A percentile compares a stretch with the other conserved stretches of the same genome.
Conservation (phyloP, 2,113 vertebrate genomes). For the Strix aluco region DNA sequence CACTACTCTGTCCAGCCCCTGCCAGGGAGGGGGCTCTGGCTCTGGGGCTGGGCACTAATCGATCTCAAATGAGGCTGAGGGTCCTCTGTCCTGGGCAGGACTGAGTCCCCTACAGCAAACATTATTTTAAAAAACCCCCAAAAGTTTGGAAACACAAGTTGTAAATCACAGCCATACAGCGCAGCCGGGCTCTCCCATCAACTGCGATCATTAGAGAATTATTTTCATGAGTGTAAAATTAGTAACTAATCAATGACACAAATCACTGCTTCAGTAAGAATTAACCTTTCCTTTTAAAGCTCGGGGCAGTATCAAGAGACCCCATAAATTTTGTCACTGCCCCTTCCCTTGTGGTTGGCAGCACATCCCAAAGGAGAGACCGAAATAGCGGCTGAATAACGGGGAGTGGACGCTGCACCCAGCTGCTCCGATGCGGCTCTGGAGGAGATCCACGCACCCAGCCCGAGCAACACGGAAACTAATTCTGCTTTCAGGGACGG, state of each 20-base stretch:
- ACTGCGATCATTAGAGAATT: neutral
- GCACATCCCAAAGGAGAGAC: neutral
- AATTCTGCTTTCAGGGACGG: neutral
- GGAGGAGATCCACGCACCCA: neutral
- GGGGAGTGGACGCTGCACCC: neutral
- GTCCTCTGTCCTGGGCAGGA: neutral
- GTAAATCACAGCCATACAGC: neutral
- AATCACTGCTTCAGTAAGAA: neutral
- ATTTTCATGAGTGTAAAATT: neutral
- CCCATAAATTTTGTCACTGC: neutral
- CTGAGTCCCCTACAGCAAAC: neutral
- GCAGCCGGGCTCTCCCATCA: neutral
- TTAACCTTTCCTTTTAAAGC: slow-evolving; percentile 31
- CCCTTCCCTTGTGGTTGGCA: neutral
- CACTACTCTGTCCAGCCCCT: neutral
- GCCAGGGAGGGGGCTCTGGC: fast-evolving
- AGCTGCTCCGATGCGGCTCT: fast-evolving
- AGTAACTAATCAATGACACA: slow-evolving; percentile 28
- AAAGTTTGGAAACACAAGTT: neutral
- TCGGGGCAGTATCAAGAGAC: neutral
- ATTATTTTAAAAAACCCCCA: neutral
- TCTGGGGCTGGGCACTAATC: neutral
- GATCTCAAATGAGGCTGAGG: neutral
- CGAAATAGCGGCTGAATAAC: neutral
- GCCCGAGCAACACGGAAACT: neutral